Evolutionary conservation across 2,113 vertebrate species (phyloP).

Genomic region (Spilogale gracilis): DNA sequence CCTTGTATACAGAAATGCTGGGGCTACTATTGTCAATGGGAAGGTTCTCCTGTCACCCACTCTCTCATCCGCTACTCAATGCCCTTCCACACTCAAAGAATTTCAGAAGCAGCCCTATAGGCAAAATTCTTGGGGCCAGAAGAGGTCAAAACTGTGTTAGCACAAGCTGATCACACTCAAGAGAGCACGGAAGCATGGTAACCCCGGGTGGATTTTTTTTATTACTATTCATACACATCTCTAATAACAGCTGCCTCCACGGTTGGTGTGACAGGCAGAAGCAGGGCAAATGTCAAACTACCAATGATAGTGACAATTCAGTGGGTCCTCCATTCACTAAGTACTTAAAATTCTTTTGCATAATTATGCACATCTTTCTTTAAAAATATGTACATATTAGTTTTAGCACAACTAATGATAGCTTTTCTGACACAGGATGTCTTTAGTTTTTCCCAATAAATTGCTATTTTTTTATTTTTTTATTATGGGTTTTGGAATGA

Average conservation of each 20-base stretch:
- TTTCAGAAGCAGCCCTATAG: neutral
- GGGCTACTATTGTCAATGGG: neutral
- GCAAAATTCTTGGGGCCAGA: constrained; percentile 4
- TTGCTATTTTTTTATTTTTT: constrained; percentile 83
- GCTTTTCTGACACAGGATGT: constrained; percentile 76
- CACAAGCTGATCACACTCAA: neutral
- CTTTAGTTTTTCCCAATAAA: constrained; percentile 80
- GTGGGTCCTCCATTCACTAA: constrained; percentile 60
- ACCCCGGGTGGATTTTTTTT: neutral
- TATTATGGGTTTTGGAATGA: constrained; percentile 79
- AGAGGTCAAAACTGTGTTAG: constrained; percentile 28
- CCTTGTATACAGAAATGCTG: neutral
- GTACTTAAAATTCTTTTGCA: constrained; percentile 59
- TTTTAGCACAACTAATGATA: constrained; percentile 77
- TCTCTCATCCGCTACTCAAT: neutral
- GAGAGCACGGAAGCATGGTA: neutral
- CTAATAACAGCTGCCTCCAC: constrained; percentile 66
- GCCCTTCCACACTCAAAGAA: neutral
- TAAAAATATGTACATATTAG: constrained; percentile 73
- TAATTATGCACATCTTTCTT: constrained; percentile 61
- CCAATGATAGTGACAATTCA: constrained; percentile 69
- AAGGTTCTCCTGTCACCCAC: neutral
- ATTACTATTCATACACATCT: constrained; percentile 33
- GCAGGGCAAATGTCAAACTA: constrained; percentile 81
- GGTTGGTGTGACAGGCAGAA: constrained; percentile 80